Evolutionary conservation across 1,140 invertebrate genomes (phyloP), one percentile per base, ranked within the genome.

Genomic region (Platyscapa corneri): DNA sequence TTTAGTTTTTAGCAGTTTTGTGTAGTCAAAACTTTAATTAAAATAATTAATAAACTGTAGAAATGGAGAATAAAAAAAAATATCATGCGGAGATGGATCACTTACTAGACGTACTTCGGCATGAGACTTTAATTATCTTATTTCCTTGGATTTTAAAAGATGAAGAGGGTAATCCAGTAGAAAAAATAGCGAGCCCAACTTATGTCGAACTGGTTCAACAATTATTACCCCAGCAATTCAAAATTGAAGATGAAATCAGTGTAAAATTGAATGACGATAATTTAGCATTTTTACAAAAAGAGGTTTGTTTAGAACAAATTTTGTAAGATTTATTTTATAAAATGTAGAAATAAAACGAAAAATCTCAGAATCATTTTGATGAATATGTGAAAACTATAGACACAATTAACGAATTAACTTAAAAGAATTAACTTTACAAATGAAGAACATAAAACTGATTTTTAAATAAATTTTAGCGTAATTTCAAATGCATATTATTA

Each of bases 71-170:
- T 64, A 90, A 88, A 85, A 88, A 88, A 10, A 90, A 89, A 75
- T 92, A 93, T 46, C 92, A 93, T 85, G 89, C 91, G 7, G 89
- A 92, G 84, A 90, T 93, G 89, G 46, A 88, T 34, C 92, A 93
- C 76, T 87, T 89, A 0, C 89, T 87, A 10, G 88, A 82, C 16
- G 88, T 89, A 5, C 87, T 93, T 23, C 64, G 42, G 6, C 85
- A 90, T 1, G 91, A 93, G 87, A 92, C 91, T 12, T 91, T 89
- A 70, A 82, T 93, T n/a, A 82, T 93, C 46, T 56, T 93, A 0
- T 93, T 92, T 82, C 93, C 93, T 0, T 93, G 93, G 93, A 82
- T 93, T 49, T 93, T 93, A 27, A 92, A 91, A 65, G 93, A 93
- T 42, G 92, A 93, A 84, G 92, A 93, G 49, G 92, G 91, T 23